These are phyloP conservation scores for Scarus forsteni DNA, from an alignment of 2,797 vertebrate species.

Conservation along the genomic window DNA sequence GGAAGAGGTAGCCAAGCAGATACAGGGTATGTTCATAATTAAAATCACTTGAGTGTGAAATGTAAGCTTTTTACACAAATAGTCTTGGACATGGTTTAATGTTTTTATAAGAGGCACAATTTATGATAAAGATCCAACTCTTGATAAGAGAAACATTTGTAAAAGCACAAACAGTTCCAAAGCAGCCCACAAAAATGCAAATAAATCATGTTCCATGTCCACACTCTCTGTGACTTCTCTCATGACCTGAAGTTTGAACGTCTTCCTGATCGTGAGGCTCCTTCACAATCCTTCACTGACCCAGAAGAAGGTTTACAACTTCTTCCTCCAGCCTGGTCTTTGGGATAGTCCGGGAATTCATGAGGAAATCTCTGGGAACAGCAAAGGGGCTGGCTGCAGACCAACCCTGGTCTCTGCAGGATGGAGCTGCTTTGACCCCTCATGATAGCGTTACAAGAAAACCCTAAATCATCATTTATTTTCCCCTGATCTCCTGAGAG, in stretches of 20 bases:
- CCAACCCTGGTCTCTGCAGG: constrained; percentile 40
- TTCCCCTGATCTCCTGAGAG: neutral
- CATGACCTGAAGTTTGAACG: constrained; percentile 61
- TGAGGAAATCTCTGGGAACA: constrained; percentile 59
- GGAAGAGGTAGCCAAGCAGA: neutral
- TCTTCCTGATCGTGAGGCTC: constrained; percentile 28
- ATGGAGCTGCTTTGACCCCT: constrained; percentile 40
- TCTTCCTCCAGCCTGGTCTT: constrained; percentile 38
- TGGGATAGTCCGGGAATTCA: constrained; percentile 38
- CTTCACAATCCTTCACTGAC: constrained; percentile 55
- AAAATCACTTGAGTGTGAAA: neutral
- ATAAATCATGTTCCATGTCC: constrained; percentile 33
- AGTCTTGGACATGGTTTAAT: neutral
- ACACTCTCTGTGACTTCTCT: constrained; percentile 65
- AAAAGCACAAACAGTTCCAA: constrained; percentile 30
- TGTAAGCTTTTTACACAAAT: neutral
- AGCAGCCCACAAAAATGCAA: constrained; percentile 26
- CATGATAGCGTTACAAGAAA: constrained; percentile 28
- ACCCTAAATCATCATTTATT: constrained; percentile 7
- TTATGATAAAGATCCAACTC: constrained; percentile 14
- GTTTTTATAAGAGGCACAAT: constrained; percentile 16
- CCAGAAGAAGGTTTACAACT: constrained; percentile 50
- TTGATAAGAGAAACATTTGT: constrained; percentile 14
- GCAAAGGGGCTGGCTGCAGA: constrained; percentile 37
- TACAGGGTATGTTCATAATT: neutral